These are phyloP conservation scores for Esox lucius DNA, from an alignment of 2,797 vertebrate species.

Conservation along the genomic window DNA sequence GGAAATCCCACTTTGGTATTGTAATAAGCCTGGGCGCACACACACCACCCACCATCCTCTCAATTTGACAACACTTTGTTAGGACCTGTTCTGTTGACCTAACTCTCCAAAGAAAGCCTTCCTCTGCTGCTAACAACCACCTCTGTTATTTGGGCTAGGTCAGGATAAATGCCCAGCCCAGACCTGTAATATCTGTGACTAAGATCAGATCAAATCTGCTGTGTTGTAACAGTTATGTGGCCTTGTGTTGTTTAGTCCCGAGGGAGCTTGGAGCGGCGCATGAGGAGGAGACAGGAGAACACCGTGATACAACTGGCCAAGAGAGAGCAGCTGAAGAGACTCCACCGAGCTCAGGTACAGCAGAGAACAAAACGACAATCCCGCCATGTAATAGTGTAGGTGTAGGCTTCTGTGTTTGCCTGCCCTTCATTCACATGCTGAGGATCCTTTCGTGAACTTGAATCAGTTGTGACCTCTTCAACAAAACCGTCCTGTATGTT, in stretches of 20 bases:
- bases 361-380: background rate
- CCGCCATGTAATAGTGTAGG: background rate
- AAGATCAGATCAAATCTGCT: background rate
- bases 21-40: background rate
- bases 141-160: background rate
- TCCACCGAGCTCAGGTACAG: slow-evolving; percentile 91
- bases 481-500: background rate
- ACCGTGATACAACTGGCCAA: slow-evolving; percentile 79
- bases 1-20: background rate
- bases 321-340: slow-evolving; percentile 87
- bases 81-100: background rate
- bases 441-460: background rate
- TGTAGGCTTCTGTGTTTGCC: background rate
- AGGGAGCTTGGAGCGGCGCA: slow-evolving; percentile 49
- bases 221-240: background rate
- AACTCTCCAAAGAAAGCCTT: background rate
- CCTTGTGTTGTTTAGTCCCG: background rate
- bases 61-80: background rate
- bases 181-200: background rate
- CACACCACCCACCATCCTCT: background rate
- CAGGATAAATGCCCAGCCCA: background rate
- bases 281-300: slow-evolving; percentile 78
- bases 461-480: background rate
- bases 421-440: background rate
- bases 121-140: background rate